Percentiles rank a stretch among this genome's conserved stretches.
These are phyloP conservation scores for Cynopterus sphinx DNA, from an alignment of 2,797 vertebrate genomes.

Conservation along the genomic window DNA sequence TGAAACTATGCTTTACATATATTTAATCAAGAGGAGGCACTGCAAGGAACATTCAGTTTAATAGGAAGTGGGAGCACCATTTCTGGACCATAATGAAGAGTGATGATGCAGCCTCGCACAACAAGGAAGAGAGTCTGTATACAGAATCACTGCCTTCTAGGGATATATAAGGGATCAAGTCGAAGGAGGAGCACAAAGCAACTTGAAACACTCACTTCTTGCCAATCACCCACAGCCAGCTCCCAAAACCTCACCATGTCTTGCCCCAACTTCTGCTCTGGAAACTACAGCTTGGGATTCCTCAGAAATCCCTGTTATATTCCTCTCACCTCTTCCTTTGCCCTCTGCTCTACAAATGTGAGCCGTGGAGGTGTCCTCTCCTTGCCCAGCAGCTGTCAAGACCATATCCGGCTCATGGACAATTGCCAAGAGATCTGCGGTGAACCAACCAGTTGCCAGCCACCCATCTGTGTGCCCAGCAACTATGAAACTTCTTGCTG, in stretches of 20 bases:
- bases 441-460: conserved; percentile 18
- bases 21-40: neutral
- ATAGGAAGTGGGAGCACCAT: neutral
- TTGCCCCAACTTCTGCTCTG: conserved; percentile 36
- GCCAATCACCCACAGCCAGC: neutral
- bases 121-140: conserved; percentile 44
- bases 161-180: conserved; percentile 49
- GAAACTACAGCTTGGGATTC: neutral
- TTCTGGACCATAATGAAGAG: conserved; percentile 26
- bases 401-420: neutral
- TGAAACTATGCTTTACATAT: neutral
- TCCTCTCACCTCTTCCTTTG: neutral
- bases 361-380: neutral
- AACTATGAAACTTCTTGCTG: neutral
- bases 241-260: conserved; percentile 22
- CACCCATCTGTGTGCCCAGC: neutral
- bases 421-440: conserved; percentile 9
- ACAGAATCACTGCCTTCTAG: neutral
- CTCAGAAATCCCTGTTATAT: neutral
- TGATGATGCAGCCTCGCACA: neutral
- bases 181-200: neutral
- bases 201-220: neutral
- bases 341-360: neutral
- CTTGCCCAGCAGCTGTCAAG: conserved; percentile 40
- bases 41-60: conserved; percentile 16